Evolutionary conservation across 1,140 invertebrate species (phyloP).

Genomic region (Sinonovacula constricta): DNA sequence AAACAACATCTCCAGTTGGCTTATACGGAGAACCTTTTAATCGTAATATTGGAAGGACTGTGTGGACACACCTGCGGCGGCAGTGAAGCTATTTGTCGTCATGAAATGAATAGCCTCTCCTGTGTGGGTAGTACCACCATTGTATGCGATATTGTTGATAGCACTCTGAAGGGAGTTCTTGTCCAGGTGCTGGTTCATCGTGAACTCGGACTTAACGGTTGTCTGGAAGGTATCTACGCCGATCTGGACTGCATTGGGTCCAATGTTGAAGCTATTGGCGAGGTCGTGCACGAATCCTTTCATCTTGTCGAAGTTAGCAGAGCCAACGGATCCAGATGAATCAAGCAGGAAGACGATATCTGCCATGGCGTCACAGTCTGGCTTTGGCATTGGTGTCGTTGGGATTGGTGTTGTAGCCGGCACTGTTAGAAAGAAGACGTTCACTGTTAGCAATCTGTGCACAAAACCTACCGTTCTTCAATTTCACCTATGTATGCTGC

Average conservation of each 20-base stretch:
- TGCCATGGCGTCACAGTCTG: slow-evolving; percentile 57
- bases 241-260: slow-evolving; percentile 51
- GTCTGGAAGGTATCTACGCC: slow-evolving; percentile 61
- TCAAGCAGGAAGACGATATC: slow-evolving; percentile 70
- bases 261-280: slow-evolving; percentile 56
- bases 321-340: slow-evolving; percentile 65
- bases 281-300: slow-evolving; percentile 59
- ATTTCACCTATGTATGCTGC: too few relatives aligned
- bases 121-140: slow-evolving; percentile 59
- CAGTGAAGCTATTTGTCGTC: slow-evolving; percentile 53
- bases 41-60: too few relatives aligned
- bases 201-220: slow-evolving; percentile 59
- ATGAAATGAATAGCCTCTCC: slow-evolving; percentile 54
- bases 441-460: too few relatives aligned
- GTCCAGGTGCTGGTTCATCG: slow-evolving; percentile 60
- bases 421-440: slow-evolving; percentile 5
- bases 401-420: slow-evolving; percentile 46
- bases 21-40: too few relatives aligned
- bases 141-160: slow-evolving; percentile 60
- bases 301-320: slow-evolving; percentile 62
- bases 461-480: too few relatives aligned
- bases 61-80: slow-evolving; percentile 33
- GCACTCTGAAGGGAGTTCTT: slow-evolving; percentile 51
- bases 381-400: slow-evolving; percentile 56
- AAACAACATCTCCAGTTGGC: too few relatives aligned